A percentile compares a stretch with the other conserved stretches of the same genome.
phyloP scores from a whole-genome alignment of 2,113 vertebrate genomes.

The Campylorhamphus procurvoides region DNA sequence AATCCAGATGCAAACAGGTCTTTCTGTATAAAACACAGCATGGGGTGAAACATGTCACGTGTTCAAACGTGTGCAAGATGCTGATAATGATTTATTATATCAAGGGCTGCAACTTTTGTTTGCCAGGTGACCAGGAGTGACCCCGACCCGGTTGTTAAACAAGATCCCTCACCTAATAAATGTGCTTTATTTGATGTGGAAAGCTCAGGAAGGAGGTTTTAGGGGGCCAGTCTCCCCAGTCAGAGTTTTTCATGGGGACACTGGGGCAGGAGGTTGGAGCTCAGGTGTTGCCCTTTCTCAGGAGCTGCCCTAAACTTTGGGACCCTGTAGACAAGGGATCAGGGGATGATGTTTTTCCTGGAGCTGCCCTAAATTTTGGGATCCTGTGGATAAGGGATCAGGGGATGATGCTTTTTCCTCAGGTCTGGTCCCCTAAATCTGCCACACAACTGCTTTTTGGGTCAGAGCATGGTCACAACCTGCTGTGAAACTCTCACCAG shows the following conservation, averaged over 20 bases:
- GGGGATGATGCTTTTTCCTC: background rate
- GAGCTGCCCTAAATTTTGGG: background rate
- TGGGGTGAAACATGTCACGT: conserved; percentile 31
- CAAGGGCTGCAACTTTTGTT: background rate
- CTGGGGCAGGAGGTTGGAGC: background rate
- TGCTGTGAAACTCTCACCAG: background rate
- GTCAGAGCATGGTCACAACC: background rate
- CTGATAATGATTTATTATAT: conserved; percentile 42
- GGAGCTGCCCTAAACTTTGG: background rate
- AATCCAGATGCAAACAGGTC: conserved; percentile 19
- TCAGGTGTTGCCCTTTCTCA: background rate
- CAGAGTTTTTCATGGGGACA: background rate
- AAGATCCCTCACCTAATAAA: conserved; percentile 53
- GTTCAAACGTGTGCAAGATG: conserved; percentile 16
- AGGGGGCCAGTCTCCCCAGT: background rate
- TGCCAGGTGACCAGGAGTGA: background rate
- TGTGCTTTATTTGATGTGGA: conserved; percentile 5
- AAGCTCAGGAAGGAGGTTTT: background rate
- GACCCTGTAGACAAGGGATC: background rate
- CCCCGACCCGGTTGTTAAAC: conserved; percentile 40
- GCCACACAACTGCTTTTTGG: background rate
- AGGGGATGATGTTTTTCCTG: background rate
- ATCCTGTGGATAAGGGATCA: background rate
- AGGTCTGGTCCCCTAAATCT: background rate
- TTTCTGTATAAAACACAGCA: background rate